Evolutionary conservation across 2,888 invertebrate genomes (phyloP).

Genomic region (Octonoba sinensis): DNA sequence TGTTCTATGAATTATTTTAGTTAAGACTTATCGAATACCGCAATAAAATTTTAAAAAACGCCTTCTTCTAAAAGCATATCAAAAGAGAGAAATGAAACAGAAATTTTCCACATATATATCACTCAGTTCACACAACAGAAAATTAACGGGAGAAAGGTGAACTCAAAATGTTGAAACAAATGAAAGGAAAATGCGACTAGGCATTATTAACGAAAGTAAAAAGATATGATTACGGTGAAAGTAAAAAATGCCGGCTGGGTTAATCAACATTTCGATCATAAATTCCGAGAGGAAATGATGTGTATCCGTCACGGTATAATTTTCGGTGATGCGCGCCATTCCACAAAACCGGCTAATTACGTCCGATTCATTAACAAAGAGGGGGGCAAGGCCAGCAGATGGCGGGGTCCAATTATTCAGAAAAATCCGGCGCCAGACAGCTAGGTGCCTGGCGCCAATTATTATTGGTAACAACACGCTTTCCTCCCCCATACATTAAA

Average conservation of each 20-base stretch:
- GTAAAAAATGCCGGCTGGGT: background rate
- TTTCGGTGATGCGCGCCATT: too few relatives aligned
- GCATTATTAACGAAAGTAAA: too few relatives aligned
- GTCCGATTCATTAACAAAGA: conserved; percentile 35
- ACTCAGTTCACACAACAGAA: background rate
- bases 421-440: conserved; percentile 33
- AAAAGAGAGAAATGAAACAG: too few relatives aligned
- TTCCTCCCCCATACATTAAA: too few relatives aligned
- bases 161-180: too few relatives aligned
- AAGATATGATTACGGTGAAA: too few relatives aligned
- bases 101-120: too few relatives aligned
- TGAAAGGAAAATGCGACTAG: too few relatives aligned
- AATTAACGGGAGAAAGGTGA: background rate
- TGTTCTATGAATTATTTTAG: too few relatives aligned
- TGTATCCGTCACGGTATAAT: background rate
- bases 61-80: too few relatives aligned
- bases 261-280: conserved; percentile 15
- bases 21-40: too few relatives aligned
- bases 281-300: conserved; percentile 30
- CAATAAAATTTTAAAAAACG: too few relatives aligned
- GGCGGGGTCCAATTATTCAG: conserved; percentile 25
- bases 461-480: background rate
- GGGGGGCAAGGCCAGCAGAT: conserved; percentile 24
- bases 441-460: conserved; percentile 5
- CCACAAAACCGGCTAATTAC: conserved; percentile 17